Evolutionary conservation across 1,140 invertebrate species (phyloP).

Genomic region (Drosophila leontia): DNA sequence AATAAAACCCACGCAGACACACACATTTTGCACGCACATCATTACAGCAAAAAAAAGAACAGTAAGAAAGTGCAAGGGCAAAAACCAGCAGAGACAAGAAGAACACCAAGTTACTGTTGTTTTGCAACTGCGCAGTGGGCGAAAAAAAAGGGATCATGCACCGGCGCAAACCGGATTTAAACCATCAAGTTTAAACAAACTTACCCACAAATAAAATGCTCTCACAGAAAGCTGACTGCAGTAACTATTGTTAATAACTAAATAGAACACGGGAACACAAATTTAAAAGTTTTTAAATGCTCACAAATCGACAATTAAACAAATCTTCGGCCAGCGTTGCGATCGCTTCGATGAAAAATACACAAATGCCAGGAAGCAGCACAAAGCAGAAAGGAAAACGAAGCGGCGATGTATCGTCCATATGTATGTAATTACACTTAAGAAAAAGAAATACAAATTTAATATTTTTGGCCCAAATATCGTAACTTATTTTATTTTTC

Average conservation of each 20-base stretch:
- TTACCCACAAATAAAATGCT: slow-evolving; percentile 3
- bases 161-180: slow-evolving; percentile 10
- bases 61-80: slow-evolving; percentile 14
- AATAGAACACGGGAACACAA: slow-evolving; percentile 12
- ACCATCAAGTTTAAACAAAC: background rate
- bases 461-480: no score
- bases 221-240: background rate
- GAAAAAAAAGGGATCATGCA: slow-evolving; percentile 14
- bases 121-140: slow-evolving; percentile 15
- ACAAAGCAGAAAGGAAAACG: slow-evolving; percentile 42
- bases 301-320: slow-evolving; percentile 3
- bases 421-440: background rate
- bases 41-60: slow-evolving; percentile 11
- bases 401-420: slow-evolving; percentile 7
- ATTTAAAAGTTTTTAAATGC: background rate
- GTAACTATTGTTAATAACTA: background rate
- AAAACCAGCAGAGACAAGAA: slow-evolving; percentile 12
- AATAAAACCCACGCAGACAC: slow-evolving; percentile 8
- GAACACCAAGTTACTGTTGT: background rate
- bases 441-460: no score
- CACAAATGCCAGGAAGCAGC: slow-evolving; percentile 55
- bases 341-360: slow-evolving; percentile 51
- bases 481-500: no score
- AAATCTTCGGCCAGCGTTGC: slow-evolving; percentile 14
- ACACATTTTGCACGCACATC: background rate